Evolutionary conservation across 2,888 invertebrate species (phyloP), one percentile per base, ranked within the genome.

Genomic region (Mimumesa dahlbomi): DNA sequence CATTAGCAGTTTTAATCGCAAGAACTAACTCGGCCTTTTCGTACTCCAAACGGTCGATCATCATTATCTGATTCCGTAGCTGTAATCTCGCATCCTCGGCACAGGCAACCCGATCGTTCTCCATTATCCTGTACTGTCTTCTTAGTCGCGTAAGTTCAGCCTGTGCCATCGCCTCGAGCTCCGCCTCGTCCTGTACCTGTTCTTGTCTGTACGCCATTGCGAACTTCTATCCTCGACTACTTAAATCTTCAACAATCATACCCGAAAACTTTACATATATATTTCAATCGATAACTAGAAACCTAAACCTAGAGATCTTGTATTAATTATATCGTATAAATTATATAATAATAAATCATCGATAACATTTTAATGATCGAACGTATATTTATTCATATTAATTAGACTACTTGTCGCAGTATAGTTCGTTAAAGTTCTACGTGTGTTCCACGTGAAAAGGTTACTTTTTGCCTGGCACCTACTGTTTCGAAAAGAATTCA

Each of bases 41-140:
- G 16, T 90, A 88, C 75, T 92, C 92, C 31, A 95, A 89, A 6
- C 91, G 91, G 18, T 89, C 89, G 70, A 94, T 92, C 75, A 93
- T 92, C 82, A 91, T 92, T 79, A 92, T 90, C 86, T 94, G 93
- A 85, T 93, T 93, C 53, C 92, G 90, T 19, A 94, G 89, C 69
- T 93, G 92, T 4, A 93, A 92, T 79, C 93, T 93, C 19, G 93
- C 93, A 83, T 95, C 94, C 83, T 93, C 94, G 56, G 92, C 92
- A 83, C 95, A 95, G 0, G 93, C 92, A 9, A 92, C 91, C 1
- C 95, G 91, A 87, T 96, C 95, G 67, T 94, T 93, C 87, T 96
- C 95, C 95, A 96, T 95, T 78, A 95, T 94, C 14, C 95, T 92
- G 42, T 94, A 94, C 91, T 95, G 96, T 84, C 96, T 92, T 79